phyloP scores from a whole-genome alignment of 2,888 invertebrate genomes.

The Altica lythri region DNA sequence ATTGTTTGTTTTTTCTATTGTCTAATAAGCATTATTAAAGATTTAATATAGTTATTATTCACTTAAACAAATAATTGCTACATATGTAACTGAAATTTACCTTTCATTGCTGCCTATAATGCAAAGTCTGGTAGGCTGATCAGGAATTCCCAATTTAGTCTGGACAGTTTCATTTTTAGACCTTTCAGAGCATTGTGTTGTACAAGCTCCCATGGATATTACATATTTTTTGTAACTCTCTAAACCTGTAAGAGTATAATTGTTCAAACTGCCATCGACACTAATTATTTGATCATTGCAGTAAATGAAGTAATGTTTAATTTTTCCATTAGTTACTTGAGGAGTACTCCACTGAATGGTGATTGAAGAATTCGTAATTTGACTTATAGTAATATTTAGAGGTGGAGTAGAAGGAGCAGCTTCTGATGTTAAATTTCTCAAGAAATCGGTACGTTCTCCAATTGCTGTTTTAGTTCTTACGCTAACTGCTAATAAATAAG shows the following conservation, averaged over 20 bases:
- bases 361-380: slow-evolving; percentile 68
- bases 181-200: slow-evolving; percentile 66
- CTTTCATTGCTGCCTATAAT: slow-evolving; percentile 57
- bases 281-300: slow-evolving; percentile 30
- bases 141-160: slow-evolving; percentile 56
- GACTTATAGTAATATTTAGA: slow-evolving; percentile 62
- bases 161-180: slow-evolving; percentile 46
- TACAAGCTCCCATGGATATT: slow-evolving; percentile 74
- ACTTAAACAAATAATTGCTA: no score
- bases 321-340: slow-evolving; percentile 70
- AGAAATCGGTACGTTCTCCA: slow-evolving; percentile 65
- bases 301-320: slow-evolving; percentile 63
- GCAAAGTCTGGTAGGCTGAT: slow-evolving; percentile 49
- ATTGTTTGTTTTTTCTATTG: no score
- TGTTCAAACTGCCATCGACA: slow-evolving; percentile 15
- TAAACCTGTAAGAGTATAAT: slow-evolving; percentile 51
- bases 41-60: no score
- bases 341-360: slow-evolving; percentile 74
- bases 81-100: no score
- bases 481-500: slow-evolving; percentile 72
- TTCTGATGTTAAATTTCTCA: slow-evolving; percentile 71
- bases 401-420: slow-evolving; percentile 65
- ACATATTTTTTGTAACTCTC: slow-evolving; percentile 70
- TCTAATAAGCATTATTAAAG: no score
- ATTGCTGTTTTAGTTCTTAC: slow-evolving; percentile 61